Conservation (phyloP, 2,113 vertebrate species). For the Pipa parva region DNA sequence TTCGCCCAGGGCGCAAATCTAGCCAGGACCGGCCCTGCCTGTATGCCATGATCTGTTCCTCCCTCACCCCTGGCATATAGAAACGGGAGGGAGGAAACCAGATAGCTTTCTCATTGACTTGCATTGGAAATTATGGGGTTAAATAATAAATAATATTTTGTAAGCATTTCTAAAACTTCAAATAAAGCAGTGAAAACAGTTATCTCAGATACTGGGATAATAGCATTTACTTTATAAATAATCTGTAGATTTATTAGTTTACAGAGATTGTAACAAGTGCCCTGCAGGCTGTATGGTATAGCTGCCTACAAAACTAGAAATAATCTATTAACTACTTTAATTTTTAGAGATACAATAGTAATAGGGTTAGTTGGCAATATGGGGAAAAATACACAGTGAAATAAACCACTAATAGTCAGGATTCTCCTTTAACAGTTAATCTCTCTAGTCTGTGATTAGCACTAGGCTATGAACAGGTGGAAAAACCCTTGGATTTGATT, state of each 20-base stretch:
- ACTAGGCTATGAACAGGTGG: constrained; percentile 53
- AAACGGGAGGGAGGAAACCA: too few relatives aligned
- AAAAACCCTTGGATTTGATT: constrained; percentile 56
- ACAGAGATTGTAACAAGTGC: not conserved
- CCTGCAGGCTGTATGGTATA: not conserved
- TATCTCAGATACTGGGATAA: not conserved
- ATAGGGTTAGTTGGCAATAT: not conserved
- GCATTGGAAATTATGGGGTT: too few relatives aligned
- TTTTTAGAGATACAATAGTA: not conserved
- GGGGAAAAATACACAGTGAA: constrained; percentile 40
- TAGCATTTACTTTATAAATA: not conserved
- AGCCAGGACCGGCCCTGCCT: too few relatives aligned
- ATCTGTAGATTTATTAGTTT: not conserved
- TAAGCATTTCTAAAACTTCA: too few relatives aligned
- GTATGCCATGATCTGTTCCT: too few relatives aligned
- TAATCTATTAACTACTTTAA: constrained; percentile 6
- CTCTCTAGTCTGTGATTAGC: constrained; percentile 46
- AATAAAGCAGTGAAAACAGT: too few relatives aligned
- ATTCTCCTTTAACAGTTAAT: constrained; percentile 44
- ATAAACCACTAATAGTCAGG: constrained; percentile 9
- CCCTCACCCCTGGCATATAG: too few relatives aligned
- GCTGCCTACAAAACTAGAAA: not conserved
- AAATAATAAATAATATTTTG: too few relatives aligned
- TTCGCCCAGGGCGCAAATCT: too few relatives aligned
- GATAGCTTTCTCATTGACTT: too few relatives aligned